Conservation (phyloP, 1,140 invertebrate species). For the Galleria mellonella region DNA sequence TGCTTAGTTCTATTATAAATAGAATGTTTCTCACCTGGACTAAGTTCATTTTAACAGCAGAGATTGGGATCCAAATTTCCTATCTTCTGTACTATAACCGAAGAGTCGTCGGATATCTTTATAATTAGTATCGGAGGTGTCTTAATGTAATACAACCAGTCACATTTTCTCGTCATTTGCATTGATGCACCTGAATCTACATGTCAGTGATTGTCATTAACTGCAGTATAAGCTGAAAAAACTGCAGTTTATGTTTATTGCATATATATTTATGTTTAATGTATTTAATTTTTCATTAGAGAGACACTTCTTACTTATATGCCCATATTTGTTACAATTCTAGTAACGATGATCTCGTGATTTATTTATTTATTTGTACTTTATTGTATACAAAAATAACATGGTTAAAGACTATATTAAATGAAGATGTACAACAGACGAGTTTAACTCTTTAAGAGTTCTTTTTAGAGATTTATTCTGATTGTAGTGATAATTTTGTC, state of each 20-base stretch:
- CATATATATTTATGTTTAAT: conserved; percentile 12
- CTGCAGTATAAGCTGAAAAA: conserved; percentile 17
- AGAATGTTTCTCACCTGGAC: no score
- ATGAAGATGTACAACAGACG: no score
- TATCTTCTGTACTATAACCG: no score
- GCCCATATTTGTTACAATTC: conserved; percentile 20
- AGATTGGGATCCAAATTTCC: no score
- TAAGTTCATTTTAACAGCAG: no score
- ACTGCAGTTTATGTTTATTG: conserved; percentile 26
- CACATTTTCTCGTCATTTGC: conserved; percentile 21
- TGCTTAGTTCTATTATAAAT: no score
- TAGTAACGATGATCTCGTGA: neutral
- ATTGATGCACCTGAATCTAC: conserved; percentile 30
- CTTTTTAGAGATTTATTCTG: no score
- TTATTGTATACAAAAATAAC: no score
- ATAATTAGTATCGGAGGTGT: conserved; percentile 20
- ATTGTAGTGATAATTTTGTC: neutral
- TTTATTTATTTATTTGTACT: no score
- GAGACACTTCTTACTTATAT: conserved; percentile 16
- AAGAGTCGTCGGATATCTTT: conserved; percentile 17
- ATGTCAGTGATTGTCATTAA: conserved; percentile 19
- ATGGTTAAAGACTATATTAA: no score
- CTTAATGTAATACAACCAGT: conserved; percentile 30
- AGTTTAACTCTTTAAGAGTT: no score
- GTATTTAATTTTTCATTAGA: conserved; percentile 11